Conservation (phyloP, 1,140 invertebrate genomes). For the Ladona fulva region DNA sequence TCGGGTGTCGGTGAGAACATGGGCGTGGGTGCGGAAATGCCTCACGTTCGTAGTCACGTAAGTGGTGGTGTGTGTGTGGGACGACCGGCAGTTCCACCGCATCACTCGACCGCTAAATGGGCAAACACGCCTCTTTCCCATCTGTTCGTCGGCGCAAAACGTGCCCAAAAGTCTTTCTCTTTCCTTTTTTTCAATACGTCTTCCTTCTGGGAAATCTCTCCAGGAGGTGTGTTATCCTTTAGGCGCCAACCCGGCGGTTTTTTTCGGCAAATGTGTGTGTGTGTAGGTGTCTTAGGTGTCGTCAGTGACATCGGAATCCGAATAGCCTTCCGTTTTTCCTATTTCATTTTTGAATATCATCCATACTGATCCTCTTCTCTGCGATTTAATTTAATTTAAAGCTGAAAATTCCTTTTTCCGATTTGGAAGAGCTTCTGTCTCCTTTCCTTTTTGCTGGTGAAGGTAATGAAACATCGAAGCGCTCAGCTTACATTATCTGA, state of each 20-base stretch:
- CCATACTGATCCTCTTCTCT: too few relatives aligned
- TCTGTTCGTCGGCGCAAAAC: not conserved
- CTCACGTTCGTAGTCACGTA: slow-evolving; percentile 3
- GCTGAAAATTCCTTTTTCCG: too few relatives aligned
- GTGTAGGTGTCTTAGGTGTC: not conserved
- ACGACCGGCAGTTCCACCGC: not conserved
- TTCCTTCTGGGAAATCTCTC: not conserved
- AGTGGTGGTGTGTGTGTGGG: not conserved
- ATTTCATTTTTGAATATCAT: too few relatives aligned
- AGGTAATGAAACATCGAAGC: too few relatives aligned
- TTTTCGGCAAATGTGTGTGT: too few relatives aligned
- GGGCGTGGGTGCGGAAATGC: not conserved
- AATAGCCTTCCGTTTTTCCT: not conserved
- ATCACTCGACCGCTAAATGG: not conserved
- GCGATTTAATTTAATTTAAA: too few relatives aligned
- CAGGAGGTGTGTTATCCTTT: not conserved
- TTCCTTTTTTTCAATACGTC: not conserved
- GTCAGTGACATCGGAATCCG: not conserved
- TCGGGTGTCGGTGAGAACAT: not conserved
- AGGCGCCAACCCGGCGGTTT: too few relatives aligned
- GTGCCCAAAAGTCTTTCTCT: not conserved
- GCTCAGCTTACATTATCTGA: too few relatives aligned
- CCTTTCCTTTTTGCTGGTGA: too few relatives aligned
- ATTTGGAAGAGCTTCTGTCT: too few relatives aligned
- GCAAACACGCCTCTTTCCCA: not conserved